These are phyloP conservation scores for Neolamprologus longior DNA, from an alignment of 2,113 vertebrate species.

Conservation along the genomic window DNA sequence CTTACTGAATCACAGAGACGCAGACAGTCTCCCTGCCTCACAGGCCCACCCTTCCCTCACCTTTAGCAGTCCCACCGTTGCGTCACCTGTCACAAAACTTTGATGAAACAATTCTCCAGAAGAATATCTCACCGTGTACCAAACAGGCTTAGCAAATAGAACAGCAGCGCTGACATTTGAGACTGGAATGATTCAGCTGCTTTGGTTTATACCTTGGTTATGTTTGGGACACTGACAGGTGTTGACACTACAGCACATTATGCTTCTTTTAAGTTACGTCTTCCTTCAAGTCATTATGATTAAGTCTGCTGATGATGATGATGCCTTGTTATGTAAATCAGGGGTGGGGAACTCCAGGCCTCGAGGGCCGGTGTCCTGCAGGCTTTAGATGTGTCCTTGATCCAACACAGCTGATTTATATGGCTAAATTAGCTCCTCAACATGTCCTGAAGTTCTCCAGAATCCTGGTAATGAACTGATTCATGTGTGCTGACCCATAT, in stretches of 20 bases:
- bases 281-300: background rate
- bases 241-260: background rate
- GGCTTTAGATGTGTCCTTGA: background rate
- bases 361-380: background rate
- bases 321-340: background rate
- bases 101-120: background rate
- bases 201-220: background rate
- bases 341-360: background rate
- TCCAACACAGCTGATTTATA: background rate
- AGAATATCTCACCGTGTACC: background rate
- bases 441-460: background rate
- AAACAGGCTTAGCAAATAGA: background rate
- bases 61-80: background rate
- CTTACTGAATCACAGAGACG: background rate
- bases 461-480: background rate
- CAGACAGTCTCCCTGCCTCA: background rate
- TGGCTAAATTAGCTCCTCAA: accelerated
- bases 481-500: background rate
- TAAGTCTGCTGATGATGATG: background rate
- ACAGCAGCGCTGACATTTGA: background rate
- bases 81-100: background rate
- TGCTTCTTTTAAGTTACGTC: background rate
- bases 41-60: background rate
- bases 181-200: background rate
- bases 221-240: background rate